Conservation (phyloP, 2,797 vertebrate genomes). For the Ispidina picta region DNA sequence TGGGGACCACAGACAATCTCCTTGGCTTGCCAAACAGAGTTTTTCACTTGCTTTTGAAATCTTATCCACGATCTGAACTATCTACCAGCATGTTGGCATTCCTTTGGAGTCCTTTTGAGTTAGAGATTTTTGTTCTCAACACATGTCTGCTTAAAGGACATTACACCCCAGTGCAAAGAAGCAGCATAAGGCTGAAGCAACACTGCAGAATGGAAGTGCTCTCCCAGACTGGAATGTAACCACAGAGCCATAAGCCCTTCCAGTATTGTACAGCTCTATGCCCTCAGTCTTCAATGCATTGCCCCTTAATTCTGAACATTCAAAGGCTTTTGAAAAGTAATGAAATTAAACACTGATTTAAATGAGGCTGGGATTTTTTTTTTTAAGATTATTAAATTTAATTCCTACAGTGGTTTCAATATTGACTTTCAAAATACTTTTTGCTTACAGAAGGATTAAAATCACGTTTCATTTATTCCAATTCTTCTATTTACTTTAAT, state of each 20-base stretch:
- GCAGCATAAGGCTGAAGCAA: background rate
- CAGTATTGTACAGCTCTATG: background rate
- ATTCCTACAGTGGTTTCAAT: background rate
- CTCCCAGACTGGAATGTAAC: background rate
- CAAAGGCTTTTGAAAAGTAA: background rate
- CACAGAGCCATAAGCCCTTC: background rate
- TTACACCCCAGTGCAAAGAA: background rate
- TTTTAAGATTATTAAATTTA: conserved; percentile 30
- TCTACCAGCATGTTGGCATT: background rate
- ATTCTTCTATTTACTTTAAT: conserved; percentile 48
- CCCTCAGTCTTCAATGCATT: background rate
- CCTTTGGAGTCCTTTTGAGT: background rate
- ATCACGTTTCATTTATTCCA: conserved; percentile 6
- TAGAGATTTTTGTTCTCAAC: background rate
- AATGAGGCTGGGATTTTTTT: background rate
- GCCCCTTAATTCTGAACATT: background rate
- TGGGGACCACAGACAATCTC: background rate
- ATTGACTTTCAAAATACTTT: conserved; percentile 50
- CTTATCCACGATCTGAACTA: background rate
- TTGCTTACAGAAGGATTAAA: conserved; percentile 14
- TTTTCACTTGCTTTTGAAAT: background rate
- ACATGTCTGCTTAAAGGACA: background rate
- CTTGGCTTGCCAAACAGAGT: background rate
- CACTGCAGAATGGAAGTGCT: background rate
- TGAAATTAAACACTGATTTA: background rate